A percentile compares a stretch with the other conserved stretches of the same genome.
Evolutionary conservation across 2,888 invertebrate genomes (phyloP).

Genomic region (Himalopsyche kuldschensis): DNA sequence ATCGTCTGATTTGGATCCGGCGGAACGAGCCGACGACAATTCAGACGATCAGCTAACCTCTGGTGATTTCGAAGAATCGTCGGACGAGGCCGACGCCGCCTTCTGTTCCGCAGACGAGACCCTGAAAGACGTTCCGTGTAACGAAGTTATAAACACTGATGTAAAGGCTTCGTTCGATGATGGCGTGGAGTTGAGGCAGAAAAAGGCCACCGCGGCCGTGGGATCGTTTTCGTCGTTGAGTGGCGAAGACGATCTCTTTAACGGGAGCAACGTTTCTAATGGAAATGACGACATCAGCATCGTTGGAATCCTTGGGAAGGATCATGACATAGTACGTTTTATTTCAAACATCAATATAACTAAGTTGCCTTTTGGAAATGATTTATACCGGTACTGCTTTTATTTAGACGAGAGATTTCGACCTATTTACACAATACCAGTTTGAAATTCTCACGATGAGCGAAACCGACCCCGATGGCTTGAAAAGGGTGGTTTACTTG

Average conservation of each 20-base stretch:
- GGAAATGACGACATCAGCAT: conserved; percentile 55
- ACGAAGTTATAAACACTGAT: conserved; percentile 49
- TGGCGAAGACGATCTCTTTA: conserved; percentile 25
- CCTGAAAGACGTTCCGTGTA: conserved; percentile 43
- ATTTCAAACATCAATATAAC: background rate
- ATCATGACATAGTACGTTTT: conserved; percentile 57
- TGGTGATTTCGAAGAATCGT: background rate
- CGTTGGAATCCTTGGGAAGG: conserved; percentile 59
- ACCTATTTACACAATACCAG: too few species aligned
- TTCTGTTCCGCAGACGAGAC: conserved; percentile 41
- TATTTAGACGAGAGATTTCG: too few species aligned
- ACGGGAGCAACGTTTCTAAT: conserved; percentile 43
- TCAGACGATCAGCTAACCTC: conserved; percentile 46
- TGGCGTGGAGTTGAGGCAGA: conserved; percentile 15
- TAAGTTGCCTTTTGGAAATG: background rate
- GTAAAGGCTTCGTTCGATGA: background rate
- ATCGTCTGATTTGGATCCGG: conserved; percentile 55
- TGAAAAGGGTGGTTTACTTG: too few species aligned
- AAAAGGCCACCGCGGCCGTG: conserved; percentile 19
- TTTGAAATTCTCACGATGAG: too few species aligned
- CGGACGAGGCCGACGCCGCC: conserved; percentile 40
- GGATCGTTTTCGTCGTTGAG: background rate
- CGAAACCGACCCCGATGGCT: too few species aligned
- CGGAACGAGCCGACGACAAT: conserved; percentile 55
- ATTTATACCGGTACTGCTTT: too few species aligned